Base-by-base conservation (phyloP, 23 tunicate species). In the Aplidium turbinatum region DNA sequence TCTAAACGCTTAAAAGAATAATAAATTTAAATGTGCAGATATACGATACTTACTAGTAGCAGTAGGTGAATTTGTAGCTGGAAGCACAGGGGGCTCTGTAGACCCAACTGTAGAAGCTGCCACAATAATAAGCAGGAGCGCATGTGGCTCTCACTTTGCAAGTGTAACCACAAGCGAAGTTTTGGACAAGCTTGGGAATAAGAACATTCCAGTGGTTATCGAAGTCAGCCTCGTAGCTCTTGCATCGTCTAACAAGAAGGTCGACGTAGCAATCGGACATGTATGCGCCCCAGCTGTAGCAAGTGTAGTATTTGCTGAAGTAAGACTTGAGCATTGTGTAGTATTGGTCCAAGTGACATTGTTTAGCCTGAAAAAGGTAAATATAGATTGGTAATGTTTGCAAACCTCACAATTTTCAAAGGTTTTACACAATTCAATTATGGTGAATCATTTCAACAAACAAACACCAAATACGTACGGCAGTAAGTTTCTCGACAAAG, bases 111-210 rank as follows among this genome's bases (percentile, higher is more conserved):
- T 35, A 66, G 65, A 35, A 77, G 23, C 45, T 35, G 5, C 72
- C 75, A 66, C 58, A 50, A 66, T 1, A 6, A 54, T 45, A 78
- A 19, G 29, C 53, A 47, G 83, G 83, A 24, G 38, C 22, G 75
- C 73, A 65, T 22, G 31, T 9, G 30, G 65, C 51, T 35, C 11
- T 32, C 25, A 70, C 58, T 4, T 19, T 63, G 63, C 83, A 78
- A 52, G 48, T 78, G 83, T 50, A 78, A 47, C 54, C 48, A 31
- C 83, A 78, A 35, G 75, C 42, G 83, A 50, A 78, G 53, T 65
- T 65, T n/a, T 1, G 30, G 35, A 65, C 75, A 25, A 78, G 74
- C 52, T 52, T 66, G 74, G 65, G 66, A 58, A 65, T 46, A 42
- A 65, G 52, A 35, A 24, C 25, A 2, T 29, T 47, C 83, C 83